These are phyloP conservation scores for Enteromius treurensis DNA, from an alignment of 2,797 vertebrate genomes.

Conservation along the genomic window DNA sequence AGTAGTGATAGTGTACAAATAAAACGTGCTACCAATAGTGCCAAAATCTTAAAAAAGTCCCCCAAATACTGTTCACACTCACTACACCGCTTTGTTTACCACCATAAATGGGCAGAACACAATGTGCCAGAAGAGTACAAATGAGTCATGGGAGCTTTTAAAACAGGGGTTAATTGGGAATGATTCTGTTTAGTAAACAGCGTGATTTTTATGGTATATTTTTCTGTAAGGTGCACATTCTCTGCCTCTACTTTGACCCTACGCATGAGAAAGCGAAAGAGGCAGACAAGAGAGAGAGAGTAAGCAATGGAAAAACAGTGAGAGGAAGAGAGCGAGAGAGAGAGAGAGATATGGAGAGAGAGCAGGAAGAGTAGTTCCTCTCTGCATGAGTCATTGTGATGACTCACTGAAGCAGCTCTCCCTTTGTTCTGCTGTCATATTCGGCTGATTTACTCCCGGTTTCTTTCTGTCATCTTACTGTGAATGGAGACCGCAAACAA, in stretches of 20 bases:
- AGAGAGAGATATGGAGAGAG: slow-evolving; percentile 47
- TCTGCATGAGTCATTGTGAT: slow-evolving; percentile 65
- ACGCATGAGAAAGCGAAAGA: not conserved
- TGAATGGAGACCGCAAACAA: slow-evolving; percentile 61
- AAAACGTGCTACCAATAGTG: not conserved
- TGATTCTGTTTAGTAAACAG: slow-evolving; percentile 47
- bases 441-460: slow-evolving; percentile 69
- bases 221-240: slow-evolving; percentile 15
- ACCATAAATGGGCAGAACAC: slow-evolving; percentile 39
- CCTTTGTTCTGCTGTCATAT: slow-evolving; percentile 79
- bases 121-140: slow-evolving; percentile 14
- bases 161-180: slow-evolving; percentile 37
- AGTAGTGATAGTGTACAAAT: not conserved
- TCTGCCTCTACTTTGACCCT: slow-evolving; percentile 17
- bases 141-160: slow-evolving; percentile 39
- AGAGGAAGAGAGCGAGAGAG: slow-evolving; percentile 42
- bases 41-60: not conserved
- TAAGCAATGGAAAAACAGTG: slow-evolving; percentile 31
- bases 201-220: slow-evolving; percentile 27
- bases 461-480: slow-evolving; percentile 65
- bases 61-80: slow-evolving; percentile 23
- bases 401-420: slow-evolving; percentile 78
- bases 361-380: slow-evolving; percentile 78
- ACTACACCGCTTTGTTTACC: slow-evolving; percentile 21
- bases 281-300: not conserved